Base-by-base conservation (phyloP, 1,140 invertebrate species). In the Drosophila oshimai region DNA sequence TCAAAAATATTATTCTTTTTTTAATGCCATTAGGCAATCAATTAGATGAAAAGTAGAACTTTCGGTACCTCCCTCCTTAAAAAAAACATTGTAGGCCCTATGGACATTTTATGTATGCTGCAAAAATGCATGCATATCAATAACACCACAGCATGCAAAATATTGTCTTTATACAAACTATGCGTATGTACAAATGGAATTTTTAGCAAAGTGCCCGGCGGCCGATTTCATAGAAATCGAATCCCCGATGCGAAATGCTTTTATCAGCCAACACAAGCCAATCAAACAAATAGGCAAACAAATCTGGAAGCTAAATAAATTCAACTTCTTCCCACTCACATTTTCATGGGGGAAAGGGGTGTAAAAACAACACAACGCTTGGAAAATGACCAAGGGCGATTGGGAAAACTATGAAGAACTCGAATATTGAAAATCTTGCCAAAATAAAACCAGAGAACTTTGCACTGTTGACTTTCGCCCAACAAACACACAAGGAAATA, bases 251-350 rank as follows among this genome's bases (percentile, higher is more conserved):
- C 39, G 37, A 60, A 68, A 74, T 18, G 68, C 61, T 79, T 79
- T 74, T 74, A 62, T 60, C 45, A 51, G 20, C 34, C 41, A 61
- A 61, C 61, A 29, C 37, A 33, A 62, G 54, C 62, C 75, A 78
- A 78, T 78, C 75, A 79, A 79, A 74, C 65, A 74, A 78, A 78
- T 74, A 79, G 75, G 72, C 50, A 78, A 79, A 62, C 69, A 61
- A 51, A 79, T 26, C 74, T 67, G 53, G 34, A 74, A 51, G 49
- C 61, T 44, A 78, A 69, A 78, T 74, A 79, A 78, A 78, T 61
- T 62, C 64, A 68, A 61, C 34, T 68, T 57, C 47, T 28, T 20
- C 28, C 42, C 55, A 41, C 20, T 39, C 44, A 31, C 24, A 9
- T 26, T 6, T 42, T 24, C 20, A n/a, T 15, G 26, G 9, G 5